Conservation (phyloP, 2,888 invertebrate species). For the Microplitis manilae region DNA sequence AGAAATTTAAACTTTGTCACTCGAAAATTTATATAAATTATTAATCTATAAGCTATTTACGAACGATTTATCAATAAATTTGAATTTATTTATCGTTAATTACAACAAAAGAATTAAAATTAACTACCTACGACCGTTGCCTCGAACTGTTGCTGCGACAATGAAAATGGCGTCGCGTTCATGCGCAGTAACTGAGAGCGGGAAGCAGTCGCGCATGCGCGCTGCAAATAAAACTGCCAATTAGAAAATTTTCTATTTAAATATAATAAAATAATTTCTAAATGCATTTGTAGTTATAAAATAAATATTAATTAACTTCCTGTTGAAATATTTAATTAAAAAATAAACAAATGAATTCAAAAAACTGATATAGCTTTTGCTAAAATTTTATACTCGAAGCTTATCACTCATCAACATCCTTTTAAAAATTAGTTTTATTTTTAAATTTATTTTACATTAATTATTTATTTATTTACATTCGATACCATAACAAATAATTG, state of each 20-base stretch:
- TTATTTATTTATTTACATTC: slow-evolving; percentile 48
- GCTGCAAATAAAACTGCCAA: too few species aligned
- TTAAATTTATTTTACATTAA: background rate
- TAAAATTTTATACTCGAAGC: background rate
- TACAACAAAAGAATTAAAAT: background rate
- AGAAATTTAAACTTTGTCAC: too few species aligned
- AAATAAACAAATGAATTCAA: background rate
- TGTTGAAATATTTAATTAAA: too few species aligned
- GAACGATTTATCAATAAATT: too few species aligned
- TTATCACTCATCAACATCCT: background rate
- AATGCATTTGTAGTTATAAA: background rate
- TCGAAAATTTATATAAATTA: too few species aligned
- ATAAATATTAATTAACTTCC: too few species aligned
- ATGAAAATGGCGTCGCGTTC: background rate
- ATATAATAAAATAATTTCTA: background rate
- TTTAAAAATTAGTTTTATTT: background rate
- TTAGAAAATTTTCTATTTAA: background rate
- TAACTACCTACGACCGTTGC: background rate
- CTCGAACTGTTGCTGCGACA: background rate
- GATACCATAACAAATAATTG: slow-evolving; percentile 62
- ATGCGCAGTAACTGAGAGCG: background rate
- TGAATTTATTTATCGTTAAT: background rate
- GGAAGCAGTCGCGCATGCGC: background rate
- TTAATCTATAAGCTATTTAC: too few species aligned
- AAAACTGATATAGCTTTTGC: background rate